A percentile compares a stretch with the other conserved stretches of the same genome.
Evolutionary conservation across 2,113 vertebrate species (phyloP).

Genomic region (Cricetomys ansorgei): DNA sequence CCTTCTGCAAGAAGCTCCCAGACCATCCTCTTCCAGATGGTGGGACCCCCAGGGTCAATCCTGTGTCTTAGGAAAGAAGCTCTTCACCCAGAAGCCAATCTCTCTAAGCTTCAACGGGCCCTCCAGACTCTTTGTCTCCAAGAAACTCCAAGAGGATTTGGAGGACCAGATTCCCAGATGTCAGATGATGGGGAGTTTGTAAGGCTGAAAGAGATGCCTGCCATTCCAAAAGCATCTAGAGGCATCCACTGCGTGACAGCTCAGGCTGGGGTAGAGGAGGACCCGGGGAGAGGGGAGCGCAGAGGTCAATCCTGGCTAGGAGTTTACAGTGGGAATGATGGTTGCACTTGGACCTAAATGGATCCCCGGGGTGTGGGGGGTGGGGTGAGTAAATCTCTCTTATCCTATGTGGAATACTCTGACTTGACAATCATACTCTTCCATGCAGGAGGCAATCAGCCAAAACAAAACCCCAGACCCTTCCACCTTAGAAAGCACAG

Average conservation of each 20-base stretch:
- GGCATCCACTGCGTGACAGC: background rate
- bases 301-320: background rate
- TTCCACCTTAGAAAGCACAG: background rate
- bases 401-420: background rate
- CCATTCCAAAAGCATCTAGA: background rate
- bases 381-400: background rate
- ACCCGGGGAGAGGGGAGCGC: too few relatives aligned
- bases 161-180: background rate
- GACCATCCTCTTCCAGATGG: background rate
- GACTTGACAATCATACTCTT: background rate
- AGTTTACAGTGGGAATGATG: background rate
- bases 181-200: background rate
- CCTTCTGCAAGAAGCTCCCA: background rate
- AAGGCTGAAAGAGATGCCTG: background rate
- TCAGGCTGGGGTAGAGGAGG: background rate
- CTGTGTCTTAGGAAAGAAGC: background rate
- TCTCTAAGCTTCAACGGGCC: background rate
- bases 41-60: too few relatives aligned
- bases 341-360: background rate
- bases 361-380: background rate
- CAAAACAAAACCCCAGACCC: background rate
- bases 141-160: background rate
- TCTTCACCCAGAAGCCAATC: background rate
- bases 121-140: background rate
- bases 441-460: background rate